These are phyloP conservation scores for Bemisia tabaci DNA, from an alignment of 1,140 invertebrate genomes.

Conservation along the genomic window DNA sequence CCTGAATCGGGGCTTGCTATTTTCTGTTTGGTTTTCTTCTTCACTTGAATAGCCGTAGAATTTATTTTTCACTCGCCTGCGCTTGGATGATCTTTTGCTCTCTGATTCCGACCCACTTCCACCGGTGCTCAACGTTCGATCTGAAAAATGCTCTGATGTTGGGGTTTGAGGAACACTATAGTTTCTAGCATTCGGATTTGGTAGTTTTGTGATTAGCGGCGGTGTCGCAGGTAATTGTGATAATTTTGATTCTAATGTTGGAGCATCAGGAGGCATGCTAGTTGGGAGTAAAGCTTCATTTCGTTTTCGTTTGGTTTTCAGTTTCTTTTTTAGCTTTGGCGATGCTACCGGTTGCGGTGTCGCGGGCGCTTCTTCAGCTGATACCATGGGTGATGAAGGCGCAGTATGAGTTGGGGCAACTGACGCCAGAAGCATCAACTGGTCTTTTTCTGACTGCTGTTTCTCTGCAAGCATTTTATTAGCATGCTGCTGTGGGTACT, in stretches of 20 bases:
- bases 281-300: background rate
- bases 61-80: constrained; percentile 60
- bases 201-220: background rate
- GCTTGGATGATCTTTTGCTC: constrained; percentile 37
- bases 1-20: background rate
- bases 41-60: constrained; percentile 76
- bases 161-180: constrained; percentile 12
- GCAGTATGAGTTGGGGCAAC: constrained; percentile 42
- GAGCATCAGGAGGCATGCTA: background rate
- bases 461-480: constrained; percentile 53
- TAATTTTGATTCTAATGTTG: background rate
- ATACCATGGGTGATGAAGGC: constrained; percentile 20
- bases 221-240: background rate
- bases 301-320: constrained; percentile 9
- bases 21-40: constrained; percentile 38
- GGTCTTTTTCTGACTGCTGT: constrained; percentile 40
- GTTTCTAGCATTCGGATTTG: background rate
- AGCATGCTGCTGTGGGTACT: constrained; percentile 54
- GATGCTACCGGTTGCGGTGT: background rate
- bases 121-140: background rate
- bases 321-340: constrained; percentile 9
- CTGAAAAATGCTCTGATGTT: background rate
- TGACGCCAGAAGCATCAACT: constrained; percentile 41
- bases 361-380: background rate
- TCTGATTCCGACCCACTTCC: background rate